phyloP scores from a whole-genome alignment of 2,888 invertebrate genomes.

The Andricus curvator region DNA sequence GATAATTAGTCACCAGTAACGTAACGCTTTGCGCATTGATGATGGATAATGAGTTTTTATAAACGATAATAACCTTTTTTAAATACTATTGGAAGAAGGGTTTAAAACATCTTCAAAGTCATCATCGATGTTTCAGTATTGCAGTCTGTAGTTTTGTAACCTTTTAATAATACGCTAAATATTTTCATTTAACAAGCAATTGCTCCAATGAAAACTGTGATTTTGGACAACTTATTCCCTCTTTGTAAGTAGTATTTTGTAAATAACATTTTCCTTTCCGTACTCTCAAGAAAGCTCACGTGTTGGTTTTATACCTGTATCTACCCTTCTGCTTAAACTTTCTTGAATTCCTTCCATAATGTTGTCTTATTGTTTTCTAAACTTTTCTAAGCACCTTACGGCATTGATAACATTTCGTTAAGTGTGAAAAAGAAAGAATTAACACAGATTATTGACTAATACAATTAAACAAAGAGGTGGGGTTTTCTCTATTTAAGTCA shows the following conservation, averaged over 20 bases:
- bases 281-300: background rate
- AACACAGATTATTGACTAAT: background rate
- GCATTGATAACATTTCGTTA: background rate
- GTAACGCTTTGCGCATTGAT: constrained; percentile 5
- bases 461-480: background rate
- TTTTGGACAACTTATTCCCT: constrained; percentile 72
- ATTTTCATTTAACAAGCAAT: constrained; percentile 72
- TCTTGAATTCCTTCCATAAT: background rate
- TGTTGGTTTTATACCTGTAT: background rate
- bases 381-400: too few relatives aligned
- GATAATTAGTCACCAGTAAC: background rate
- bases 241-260: constrained; percentile 68
- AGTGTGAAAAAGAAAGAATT: background rate
- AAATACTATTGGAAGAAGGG: background rate
- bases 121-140: constrained; percentile 20
- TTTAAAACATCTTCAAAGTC: background rate
- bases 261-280: constrained; percentile 17
- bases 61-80: background rate
- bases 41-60: constrained; percentile 4
- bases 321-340: background rate
- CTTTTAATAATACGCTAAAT: constrained; percentile 45
- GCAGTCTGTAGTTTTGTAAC: constrained; percentile 5
- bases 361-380: background rate
- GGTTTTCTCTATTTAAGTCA: background rate
- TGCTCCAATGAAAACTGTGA: constrained; percentile 75